phyloP scores from a whole-genome alignment of 2,113 vertebrate species.

The Chaenocephalus aceratus region DNA sequence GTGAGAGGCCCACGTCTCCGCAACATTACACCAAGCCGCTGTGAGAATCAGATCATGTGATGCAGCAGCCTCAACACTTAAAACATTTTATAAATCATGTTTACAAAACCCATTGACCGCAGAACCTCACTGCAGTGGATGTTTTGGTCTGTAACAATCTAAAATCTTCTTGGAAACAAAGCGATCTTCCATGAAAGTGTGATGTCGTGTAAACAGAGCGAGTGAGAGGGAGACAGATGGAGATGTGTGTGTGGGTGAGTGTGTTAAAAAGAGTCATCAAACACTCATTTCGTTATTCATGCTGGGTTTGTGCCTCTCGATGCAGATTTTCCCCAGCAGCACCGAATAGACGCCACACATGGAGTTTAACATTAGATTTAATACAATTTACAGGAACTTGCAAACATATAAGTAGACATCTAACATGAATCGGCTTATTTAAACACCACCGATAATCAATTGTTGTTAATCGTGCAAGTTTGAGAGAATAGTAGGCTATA shows the following conservation, averaged over 20 bases:
- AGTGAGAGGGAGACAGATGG: constrained; percentile 49
- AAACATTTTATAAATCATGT: background rate
- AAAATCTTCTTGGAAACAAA: constrained; percentile 33
- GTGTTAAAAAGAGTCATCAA: constrained; percentile 35
- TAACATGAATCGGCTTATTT: too few relatives aligned
- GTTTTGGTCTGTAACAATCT: background rate
- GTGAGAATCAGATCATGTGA: constrained; percentile 32
- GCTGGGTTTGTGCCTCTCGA: background rate
- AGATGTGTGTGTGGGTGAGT: constrained; percentile 14
- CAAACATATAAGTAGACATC: background rate
- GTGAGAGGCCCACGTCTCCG: constrained; percentile 14
- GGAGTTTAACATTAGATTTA: background rate
- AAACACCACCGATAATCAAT: too few relatives aligned
- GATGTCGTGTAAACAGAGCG: constrained; percentile 37
- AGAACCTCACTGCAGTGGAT: background rate
- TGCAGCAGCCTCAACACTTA: background rate
- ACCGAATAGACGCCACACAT: background rate
- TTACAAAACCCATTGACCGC: background rate
- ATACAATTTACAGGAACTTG: background rate
- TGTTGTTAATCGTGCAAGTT: too few relatives aligned
- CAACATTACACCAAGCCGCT: background rate
- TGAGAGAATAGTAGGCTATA: too few relatives aligned
- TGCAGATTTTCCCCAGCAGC: background rate
- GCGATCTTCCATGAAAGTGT: constrained; percentile 4
- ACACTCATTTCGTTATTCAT: constrained; percentile 12